Evolutionary conservation across 1,140 invertebrate genomes (phyloP).

Genomic region (Pissodes strobi): DNA sequence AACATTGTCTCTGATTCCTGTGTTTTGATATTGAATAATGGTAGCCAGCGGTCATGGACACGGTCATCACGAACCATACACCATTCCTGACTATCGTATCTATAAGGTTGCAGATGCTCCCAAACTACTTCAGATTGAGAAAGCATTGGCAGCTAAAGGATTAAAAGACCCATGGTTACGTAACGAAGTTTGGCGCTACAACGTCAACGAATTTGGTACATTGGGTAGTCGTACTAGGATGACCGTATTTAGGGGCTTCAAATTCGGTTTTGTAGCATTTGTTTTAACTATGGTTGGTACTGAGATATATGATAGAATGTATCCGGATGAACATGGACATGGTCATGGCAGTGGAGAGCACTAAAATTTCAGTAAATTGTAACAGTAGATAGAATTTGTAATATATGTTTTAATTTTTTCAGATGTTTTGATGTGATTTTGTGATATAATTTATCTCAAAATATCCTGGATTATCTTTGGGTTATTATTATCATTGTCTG

Average conservation of each 20-base stretch:
- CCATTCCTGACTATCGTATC: constrained; percentile 69
- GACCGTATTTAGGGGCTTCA: constrained; percentile 64
- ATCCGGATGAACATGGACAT: constrained; percentile 59
- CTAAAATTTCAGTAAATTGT: too few species aligned
- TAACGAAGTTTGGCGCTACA: constrained; percentile 80
- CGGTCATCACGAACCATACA: constrained; percentile 57
- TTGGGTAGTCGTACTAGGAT: constrained; percentile 43
- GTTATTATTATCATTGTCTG: too few species aligned
- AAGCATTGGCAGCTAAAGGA: constrained; percentile 68
- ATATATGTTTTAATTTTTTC: too few species aligned
- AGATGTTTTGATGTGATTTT: too few species aligned
- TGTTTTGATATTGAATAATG: too few species aligned
- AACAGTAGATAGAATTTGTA: too few species aligned
- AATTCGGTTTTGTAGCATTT: constrained; percentile 66
- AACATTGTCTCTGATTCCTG: too few species aligned
- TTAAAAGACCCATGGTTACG: constrained; percentile 84
- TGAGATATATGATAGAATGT: constrained; percentile 58
- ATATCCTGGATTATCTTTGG: too few species aligned
- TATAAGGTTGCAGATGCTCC: constrained; percentile 75
- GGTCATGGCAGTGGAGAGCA: too few species aligned
- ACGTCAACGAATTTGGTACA: constrained; percentile 60
- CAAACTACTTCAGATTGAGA: constrained; percentile 64
- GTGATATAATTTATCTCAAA: too few species aligned
- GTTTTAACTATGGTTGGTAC: constrained; percentile 64
- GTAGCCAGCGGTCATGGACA: constrained; percentile 62